Conservation (phyloP, 2,888 invertebrate species). For the Malacosoma neustria region DNA sequence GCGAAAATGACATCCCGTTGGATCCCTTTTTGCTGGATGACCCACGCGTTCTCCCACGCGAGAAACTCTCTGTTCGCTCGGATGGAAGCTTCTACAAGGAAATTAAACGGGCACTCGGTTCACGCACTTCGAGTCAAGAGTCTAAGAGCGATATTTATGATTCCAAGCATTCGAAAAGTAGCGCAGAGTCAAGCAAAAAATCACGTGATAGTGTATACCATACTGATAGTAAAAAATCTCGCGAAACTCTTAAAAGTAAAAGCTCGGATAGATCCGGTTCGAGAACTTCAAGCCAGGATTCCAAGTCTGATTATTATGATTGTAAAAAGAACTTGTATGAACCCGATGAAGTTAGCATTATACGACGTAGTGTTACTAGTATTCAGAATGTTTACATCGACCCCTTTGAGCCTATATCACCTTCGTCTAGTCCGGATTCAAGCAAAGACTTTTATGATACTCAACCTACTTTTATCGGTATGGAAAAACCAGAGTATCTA, state of each 20-base stretch:
- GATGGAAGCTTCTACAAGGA: slow-evolving; percentile 84
- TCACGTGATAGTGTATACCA: slow-evolving; percentile 78
- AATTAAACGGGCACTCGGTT: slow-evolving; percentile 77
- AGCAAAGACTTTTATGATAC: slow-evolving; percentile 77
- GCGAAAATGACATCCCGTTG: slow-evolving; percentile 80
- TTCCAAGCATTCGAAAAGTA: slow-evolving; percentile 78
- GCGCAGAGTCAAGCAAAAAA: slow-evolving; percentile 78
- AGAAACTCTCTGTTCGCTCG: slow-evolving; percentile 81
- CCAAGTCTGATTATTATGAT: slow-evolving; percentile 82
- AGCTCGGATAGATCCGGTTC: slow-evolving; percentile 76
- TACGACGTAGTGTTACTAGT: slow-evolving; percentile 42
- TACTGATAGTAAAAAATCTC: slow-evolving; percentile 78
- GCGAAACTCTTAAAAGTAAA: slow-evolving; percentile 77
- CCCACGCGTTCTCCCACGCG: slow-evolving; percentile 82
- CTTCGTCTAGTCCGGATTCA: slow-evolving; percentile 81
- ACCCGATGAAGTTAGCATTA: slow-evolving; percentile 35
- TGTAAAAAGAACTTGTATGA: slow-evolving; percentile 72
- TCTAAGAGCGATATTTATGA: slow-evolving; percentile 82
- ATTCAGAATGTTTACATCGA: slow-evolving; percentile 56
- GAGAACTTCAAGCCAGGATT: slow-evolving; percentile 81
- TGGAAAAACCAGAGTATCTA: slow-evolving; percentile 61
- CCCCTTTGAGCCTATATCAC: slow-evolving; percentile 66
- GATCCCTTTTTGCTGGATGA: slow-evolving; percentile 87
- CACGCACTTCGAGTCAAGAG: slow-evolving; percentile 81
- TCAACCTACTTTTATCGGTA: slow-evolving; percentile 53